phyloP scores from a whole-genome alignment of 2,113 vertebrate species.

The Labeo catla region DNA sequence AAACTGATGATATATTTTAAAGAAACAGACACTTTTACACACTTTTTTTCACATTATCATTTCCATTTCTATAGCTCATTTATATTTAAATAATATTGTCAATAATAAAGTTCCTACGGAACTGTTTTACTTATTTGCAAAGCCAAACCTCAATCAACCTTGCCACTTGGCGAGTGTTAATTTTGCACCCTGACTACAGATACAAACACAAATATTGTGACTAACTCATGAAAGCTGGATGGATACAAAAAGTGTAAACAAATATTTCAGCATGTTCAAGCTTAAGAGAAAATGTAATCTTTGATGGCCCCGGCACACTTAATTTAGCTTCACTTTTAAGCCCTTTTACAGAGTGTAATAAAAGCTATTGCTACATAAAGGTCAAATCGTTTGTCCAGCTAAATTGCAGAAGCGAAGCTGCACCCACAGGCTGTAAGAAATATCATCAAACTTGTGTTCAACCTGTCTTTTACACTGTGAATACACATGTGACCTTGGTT shows the following conservation, averaged over 20 bases:
- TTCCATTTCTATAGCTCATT: background rate
- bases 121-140: too few relatives aligned
- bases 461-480: background rate
- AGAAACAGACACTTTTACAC: too few relatives aligned
- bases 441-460: background rate
- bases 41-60: too few relatives aligned
- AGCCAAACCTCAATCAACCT: too few relatives aligned
- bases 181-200: too few relatives aligned
- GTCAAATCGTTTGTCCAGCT: slow-evolving; percentile 24
- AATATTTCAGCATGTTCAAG: too few relatives aligned
- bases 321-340: slow-evolving; percentile 9
- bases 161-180: too few relatives aligned
- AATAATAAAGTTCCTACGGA: too few relatives aligned
- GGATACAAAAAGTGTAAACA: background rate
- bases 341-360: slow-evolving; percentile 15
- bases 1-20: background rate
- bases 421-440: background rate
- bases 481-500: background rate
- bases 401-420: background rate
- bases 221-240: background rate
- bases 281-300: background rate
- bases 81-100: background rate
- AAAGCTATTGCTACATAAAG: slow-evolving; percentile 12
- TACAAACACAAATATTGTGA: background rate
- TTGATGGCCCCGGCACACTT: background rate